Conservation (phyloP, 2,888 invertebrate species). For the Tipula vernalis region DNA sequence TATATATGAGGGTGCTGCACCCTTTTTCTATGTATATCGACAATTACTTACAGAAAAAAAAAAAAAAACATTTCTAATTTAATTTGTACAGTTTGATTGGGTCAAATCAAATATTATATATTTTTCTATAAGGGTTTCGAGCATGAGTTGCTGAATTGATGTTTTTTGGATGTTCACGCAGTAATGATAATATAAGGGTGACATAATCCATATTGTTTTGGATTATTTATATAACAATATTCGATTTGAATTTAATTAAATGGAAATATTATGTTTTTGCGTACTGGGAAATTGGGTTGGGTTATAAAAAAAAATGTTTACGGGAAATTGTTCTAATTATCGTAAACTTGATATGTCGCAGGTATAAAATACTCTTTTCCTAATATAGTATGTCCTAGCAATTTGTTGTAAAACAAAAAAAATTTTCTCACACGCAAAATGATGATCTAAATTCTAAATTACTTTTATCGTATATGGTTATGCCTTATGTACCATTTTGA, state of each 20-base stretch:
- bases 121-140: background rate
- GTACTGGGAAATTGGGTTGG: background rate
- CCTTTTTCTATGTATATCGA: background rate
- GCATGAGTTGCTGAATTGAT: background rate
- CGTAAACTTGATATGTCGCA: background rate
- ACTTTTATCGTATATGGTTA: background rate
- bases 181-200: background rate
- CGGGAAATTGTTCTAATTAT: background rate
- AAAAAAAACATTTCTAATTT: background rate
- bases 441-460: background rate
- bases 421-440: background rate
- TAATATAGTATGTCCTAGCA: too few relatives aligned
- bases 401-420: background rate
- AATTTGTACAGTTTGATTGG: background rate
- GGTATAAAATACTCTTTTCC: background rate
- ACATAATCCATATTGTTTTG: conserved; percentile 4
- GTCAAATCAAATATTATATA: background rate
- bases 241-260: background rate
- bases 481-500: background rate
- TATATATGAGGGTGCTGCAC: background rate
- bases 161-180: background rate
- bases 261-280: background rate
- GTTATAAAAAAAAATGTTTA: background rate
- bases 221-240: conserved; percentile 4
- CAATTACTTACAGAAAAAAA: background rate